Evolutionary conservation across 2,888 invertebrate species (phyloP), one percentile per base, ranked within the genome.

Genomic region (Congeria kusceri): DNA sequence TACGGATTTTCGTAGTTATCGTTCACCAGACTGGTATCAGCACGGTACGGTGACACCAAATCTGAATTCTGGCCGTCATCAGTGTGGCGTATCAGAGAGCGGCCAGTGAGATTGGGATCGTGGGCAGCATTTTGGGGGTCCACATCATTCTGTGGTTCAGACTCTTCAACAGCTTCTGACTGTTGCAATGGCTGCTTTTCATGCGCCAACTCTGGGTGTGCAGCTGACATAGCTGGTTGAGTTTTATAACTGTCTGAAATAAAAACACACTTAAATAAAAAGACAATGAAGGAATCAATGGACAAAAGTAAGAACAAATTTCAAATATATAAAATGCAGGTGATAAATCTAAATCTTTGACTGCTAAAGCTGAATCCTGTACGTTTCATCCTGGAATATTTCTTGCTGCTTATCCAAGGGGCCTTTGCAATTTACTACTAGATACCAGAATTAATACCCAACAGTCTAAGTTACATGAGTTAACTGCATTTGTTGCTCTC

Each of bases 1-100:
- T 91, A 91, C 0, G 91, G 91, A 74, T 91, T 91, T 65, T 91
- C 89, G 15, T 86, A 71, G 7, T 85, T 87, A 75, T 88, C 88
- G 27, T 85, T 86, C 47, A 90, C 75, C 32, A 78, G 85, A 4
- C 86, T 83, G 23, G 90, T 87, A 28, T 91, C 91, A 4, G 88
- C 81, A 28, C 83, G 82, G 32, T 86, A 88, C 23, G 87, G 86
- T 20, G 86, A 87, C 18, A 80, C 76, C 23, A 84, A 70, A 23
- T 86, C 85, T 57, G 75, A 83, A 5, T 83, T 81, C 9, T 46
- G 63, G 3, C 77, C 77, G 15, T 83, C 84, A 32, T 80, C 83
- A 0, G 68, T 76, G 57, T 83, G 83, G 25, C 78, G 29, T 46
- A 83, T 83, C 63, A 83, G 63, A 11, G 78, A 78, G 58, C 77